A percentile compares a stretch with the other conserved stretches of the same genome.
phyloP scores from a whole-genome alignment of 2,888 invertebrate genomes.

The Elegia similella region DNA sequence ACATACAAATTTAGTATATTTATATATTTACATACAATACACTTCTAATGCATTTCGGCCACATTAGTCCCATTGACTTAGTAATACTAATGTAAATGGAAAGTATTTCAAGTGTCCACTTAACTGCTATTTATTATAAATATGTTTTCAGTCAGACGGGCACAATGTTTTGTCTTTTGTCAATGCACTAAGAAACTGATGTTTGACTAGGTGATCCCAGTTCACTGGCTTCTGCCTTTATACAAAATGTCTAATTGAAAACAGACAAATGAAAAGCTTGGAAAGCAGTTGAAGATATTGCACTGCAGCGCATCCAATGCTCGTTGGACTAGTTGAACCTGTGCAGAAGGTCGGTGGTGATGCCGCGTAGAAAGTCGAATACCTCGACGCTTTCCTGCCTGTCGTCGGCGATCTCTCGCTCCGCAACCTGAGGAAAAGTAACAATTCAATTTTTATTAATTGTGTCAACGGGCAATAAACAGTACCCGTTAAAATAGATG shows the following conservation, averaged over 20 bases:
- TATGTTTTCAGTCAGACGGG: not conserved
- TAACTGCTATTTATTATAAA: not conserved
- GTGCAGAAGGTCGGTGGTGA: constrained; percentile 69
- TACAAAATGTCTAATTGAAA: not conserved
- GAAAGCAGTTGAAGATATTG: not conserved
- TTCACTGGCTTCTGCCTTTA: not conserved
- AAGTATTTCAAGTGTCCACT: not conserved
- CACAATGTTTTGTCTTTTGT: not conserved
- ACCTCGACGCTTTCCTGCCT: constrained; percentile 58
- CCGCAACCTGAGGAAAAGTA: constrained; percentile 42
- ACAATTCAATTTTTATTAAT: constrained; percentile 13
- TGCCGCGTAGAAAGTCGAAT: constrained; percentile 64
- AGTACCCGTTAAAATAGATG: constrained; percentile 12
- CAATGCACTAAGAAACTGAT: not conserved
- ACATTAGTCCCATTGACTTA: not conserved
- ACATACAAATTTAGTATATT: constrained; percentile 3
- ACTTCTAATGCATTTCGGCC: not conserved
- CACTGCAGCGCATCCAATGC: constrained; percentile 9
- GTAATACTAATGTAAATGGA: constrained; percentile 2
- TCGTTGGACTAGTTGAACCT: constrained; percentile 52
- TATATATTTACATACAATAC: constrained; percentile 8
- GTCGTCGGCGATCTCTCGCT: constrained; percentile 37
- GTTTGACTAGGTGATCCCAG: too few species aligned
- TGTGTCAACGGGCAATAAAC: constrained; percentile 11
- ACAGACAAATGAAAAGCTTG: not conserved